Percentiles rank a stretch among this genome's conserved stretches.
Conservation (phyloP, 2,113 vertebrate species). For the Lepus europaeus region DNA sequence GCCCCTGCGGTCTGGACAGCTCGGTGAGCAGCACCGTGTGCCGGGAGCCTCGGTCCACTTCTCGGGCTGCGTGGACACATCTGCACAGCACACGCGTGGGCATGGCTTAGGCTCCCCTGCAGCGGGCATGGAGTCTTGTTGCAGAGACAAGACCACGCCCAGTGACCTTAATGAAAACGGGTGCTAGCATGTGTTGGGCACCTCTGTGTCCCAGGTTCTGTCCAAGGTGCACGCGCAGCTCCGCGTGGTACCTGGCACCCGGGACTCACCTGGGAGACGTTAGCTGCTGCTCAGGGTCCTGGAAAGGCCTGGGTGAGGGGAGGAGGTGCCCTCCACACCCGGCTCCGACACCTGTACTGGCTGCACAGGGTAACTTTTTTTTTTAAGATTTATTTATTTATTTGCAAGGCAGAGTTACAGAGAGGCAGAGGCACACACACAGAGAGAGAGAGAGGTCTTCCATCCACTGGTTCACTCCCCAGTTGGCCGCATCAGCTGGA, state of each 20-base stretch:
- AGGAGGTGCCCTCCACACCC: background rate
- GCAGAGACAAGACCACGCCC: background rate
- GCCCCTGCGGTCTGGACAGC: background rate
- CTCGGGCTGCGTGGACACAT: background rate
- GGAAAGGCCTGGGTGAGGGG: background rate
- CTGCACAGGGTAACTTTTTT: too few species aligned
- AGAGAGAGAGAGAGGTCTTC: too few species aligned
- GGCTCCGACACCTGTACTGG: background rate
- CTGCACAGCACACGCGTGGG: rapidly evolving
- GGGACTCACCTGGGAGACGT: background rate
- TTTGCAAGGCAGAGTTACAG: too few species aligned
- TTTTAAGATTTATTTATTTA: too few species aligned
- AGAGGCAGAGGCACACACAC: too few species aligned
- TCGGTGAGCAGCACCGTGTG: rapidly evolving
- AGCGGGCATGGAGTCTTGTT: background rate
- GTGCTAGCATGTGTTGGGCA: rapidly evolving
- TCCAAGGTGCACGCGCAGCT: rapidly evolving
- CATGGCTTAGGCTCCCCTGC: rapidly evolving
- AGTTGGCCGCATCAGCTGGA: too few species aligned
- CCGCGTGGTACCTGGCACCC: rapidly evolving
- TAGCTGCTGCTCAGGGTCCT: rapidly evolving
- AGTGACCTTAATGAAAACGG: too few species aligned
- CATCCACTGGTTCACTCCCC: too few species aligned
- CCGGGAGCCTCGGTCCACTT: rapidly evolving
- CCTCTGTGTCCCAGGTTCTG: background rate